Evolutionary conservation across 2,888 invertebrate genomes (phyloP), one percentile per base, ranked within the genome.

Genomic region (Oscheius sp.): DNA sequence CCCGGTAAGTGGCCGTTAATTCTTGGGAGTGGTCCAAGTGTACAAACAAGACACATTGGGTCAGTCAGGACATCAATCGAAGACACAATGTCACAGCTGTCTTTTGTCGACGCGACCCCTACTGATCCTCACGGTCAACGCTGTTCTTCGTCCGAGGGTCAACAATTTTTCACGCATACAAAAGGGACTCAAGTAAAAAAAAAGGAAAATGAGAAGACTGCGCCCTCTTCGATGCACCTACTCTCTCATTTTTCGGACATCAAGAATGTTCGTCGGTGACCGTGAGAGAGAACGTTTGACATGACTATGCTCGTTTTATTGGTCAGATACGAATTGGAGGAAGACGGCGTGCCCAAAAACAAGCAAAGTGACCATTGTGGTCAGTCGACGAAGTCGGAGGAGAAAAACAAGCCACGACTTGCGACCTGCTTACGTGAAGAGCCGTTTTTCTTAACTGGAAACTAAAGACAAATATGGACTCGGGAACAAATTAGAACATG

Each of bases 261-360:
- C 54, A 20, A 12, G 54, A 54, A 54, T 22, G 54, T 54, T 54
- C 54, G 12, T 54, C 54, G 33, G 33, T 54, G 54, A 54, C 54
- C 54, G 54, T 54, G 54, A 54, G 54, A 20, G 22, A 22, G 22
- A 47, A 24, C 12, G 22, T n/a, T n/a, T n/a, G n/a, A n/a, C n/a
- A n/a, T n/a, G n/a, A n/a, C n/a, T n/a, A n/a, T n/a, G n/a, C n/a
- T n/a, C n/a, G n/a, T n/a, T n/a, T n/a, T n/a, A n/a, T n/a, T n/a
- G n/a, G n/a, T n/a, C n/a, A n/a, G n/a, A n/a, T 38, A 45, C 56
- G 65, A 28, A 20, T 65, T 36, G n/a, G n/a, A n/a, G n/a, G n/a
- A 24, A 47, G 20, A 22, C 45, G 6, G 8, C 45, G 17, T 20
- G 22, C 47, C 22, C 5, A 47, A 47, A 47, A 47, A 14, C 14